Percentiles rank a stretch among this genome's conserved stretches.
Evolutionary conservation across 2,888 invertebrate species (phyloP).

Genomic region (Trisateles emortualis): DNA sequence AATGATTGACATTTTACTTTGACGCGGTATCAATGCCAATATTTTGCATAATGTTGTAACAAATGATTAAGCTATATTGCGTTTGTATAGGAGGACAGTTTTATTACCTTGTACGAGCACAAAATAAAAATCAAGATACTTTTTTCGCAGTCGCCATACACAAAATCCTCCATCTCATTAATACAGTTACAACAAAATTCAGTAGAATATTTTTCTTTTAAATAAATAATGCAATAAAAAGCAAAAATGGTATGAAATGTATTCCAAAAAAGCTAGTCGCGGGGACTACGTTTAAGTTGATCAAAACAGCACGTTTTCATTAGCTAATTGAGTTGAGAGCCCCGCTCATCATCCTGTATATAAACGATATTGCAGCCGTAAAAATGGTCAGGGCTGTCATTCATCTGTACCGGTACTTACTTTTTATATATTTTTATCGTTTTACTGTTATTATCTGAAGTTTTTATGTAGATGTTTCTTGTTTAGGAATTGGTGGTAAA

Average conservation of each 20-base stretch:
- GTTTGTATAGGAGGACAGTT: no score
- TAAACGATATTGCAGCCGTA: slow-evolving; percentile 63
- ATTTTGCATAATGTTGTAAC: no score
- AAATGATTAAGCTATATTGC: no score
- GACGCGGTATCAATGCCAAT: no score
- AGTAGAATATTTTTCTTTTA: background rate
- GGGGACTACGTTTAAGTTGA: slow-evolving; percentile 59
- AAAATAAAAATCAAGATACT: slow-evolving; percentile 16
- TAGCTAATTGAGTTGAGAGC: slow-evolving; percentile 80
- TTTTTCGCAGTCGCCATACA: background rate
- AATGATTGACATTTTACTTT: no score
- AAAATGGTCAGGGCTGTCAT: slow-evolving; percentile 60
- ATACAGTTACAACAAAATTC: background rate
- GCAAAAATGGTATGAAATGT: slow-evolving; percentile 29
- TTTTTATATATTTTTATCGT: slow-evolving; percentile 20
- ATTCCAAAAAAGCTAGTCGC: slow-evolving; percentile 38
- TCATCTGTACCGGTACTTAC: slow-evolving; percentile 9
- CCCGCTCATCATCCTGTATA: slow-evolving; percentile 62
- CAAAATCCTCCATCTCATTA: background rate
- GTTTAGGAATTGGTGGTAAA: slow-evolving; percentile 1
- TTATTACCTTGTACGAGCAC: slow-evolving; percentile 14
- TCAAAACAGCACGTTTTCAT: slow-evolving; percentile 77
- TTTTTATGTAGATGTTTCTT: slow-evolving; percentile 13
- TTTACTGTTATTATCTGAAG: slow-evolving; percentile 15
- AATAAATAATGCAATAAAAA: slow-evolving; percentile 6